Base-by-base conservation (phyloP, 1,140 invertebrate species). In the Drosophila trapezifrons region DNA sequence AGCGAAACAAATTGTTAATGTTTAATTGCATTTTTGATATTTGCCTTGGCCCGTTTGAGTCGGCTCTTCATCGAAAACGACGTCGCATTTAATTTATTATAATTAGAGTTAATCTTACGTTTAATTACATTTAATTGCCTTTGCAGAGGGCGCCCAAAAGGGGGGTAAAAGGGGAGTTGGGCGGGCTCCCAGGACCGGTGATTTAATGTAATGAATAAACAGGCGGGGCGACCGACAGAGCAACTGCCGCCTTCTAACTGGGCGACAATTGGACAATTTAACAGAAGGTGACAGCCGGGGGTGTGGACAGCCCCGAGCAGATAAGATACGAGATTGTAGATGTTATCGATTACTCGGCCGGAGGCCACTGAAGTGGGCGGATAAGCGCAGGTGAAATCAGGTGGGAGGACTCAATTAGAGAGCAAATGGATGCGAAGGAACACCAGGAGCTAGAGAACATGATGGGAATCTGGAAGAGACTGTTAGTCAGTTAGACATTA, bases 101-200 rank as follows among this genome's bases (percentile, higher is more conserved):
- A 87, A 87, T 87, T 87, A 74, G 84, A 78, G 80, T 80, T 87
- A 87, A 87, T 89, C 84, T 89, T 83, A 76, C 73, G 65, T 75
- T 89, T 89, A 89, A 87, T 87, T 89, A 87, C 73, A 80, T 84
- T 89, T 77, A 76, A 87, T 87, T 87, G 76, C 80, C 76, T 69
- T 71, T 79, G 55, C 54, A 38, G 20, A 38, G 42, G 42, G 10
- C 22, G 37, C 45, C 46, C 42, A 15, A 25, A 13, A 22, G 29
- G 22, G 40, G 52, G 22, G 18, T 1, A 9, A 10, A 1, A 18
- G 2, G 29, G 49, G 17, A 12, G 49, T 5, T 9, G 7, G 49
- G 49, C n/a, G 42, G 18, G 15, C 15, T 25, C 7, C 5, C n/a
- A 13, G 47, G 15, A 7, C 43, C 47, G 35, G 66, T 86, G 72